Base-by-base conservation (phyloP, 2,113 vertebrate species). In the Elaphurus davidianus region DNA sequence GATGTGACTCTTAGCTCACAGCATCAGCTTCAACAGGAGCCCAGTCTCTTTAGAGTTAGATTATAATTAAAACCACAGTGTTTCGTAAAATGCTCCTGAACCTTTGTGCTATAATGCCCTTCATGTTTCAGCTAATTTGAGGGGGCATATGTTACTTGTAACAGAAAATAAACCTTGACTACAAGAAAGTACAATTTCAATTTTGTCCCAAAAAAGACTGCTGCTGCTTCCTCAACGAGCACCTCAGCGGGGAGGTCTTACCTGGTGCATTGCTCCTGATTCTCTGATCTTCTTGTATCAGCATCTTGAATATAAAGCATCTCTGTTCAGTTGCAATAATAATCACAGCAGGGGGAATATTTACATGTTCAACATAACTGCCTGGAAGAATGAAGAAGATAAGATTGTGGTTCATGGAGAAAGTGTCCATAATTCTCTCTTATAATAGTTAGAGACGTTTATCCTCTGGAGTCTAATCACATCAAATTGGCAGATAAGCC, bases 401-500 rank as follows among this genome's bases (percentile, higher is more conserved):
- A 36, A 76, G 83, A 14, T 71, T 76, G 1, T 6, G 1, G 64
- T 28, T 14, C 60, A 82, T 2, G 16, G 60, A 97, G 79, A 96
- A 98, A 89, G 43, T n/a, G 64, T 87, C 4, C 50, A 25, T 33
- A 71, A 84, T 33, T 91, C 64, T 54, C 40, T 79, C 83, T 96
- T 97, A 90, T 28, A 84, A 59, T 36, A 19, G 92, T 92, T 82
- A 87, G 3, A 89, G 30, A 62, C 43, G 90, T 98, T 96, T 95
- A 19, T 60, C 54, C 19, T 19, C 40, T 60, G 0, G 2, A 87
- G 78, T 86, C 76, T 92, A 96, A 97, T 96, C 94, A 92, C 97
- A 98, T 76, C 96, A 90, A 54, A 83, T 64, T 91, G 93, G 28
- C 81, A 93, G 87, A 85, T 57, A 97, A 98, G 96, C 93, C 93